Base-by-base conservation (phyloP, 2,113 vertebrate species). In the Amblyornis subalaris region DNA sequence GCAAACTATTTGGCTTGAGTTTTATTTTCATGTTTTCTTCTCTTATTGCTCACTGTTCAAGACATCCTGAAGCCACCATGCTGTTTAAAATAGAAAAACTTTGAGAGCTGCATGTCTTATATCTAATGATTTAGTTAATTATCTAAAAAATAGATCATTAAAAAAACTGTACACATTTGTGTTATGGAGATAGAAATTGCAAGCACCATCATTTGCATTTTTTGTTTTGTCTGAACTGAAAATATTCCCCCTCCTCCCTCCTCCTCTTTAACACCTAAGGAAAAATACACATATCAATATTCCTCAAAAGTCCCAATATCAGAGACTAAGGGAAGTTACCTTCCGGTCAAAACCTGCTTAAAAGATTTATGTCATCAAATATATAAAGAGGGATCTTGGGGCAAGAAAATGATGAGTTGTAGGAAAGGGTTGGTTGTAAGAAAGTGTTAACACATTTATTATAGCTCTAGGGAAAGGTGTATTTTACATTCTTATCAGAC, bases 351-450 rank as follows among this genome's bases (percentile, higher is more conserved):
- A 96, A 96, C 36, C 53, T 93, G 93, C 75, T 97, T 97, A 91
- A 95, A 97, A 96, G 95, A 97, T 97, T 97, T 97, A 97, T 97
- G 97, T 97, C 88, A 93, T 95, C 95, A 94, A 94, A 95, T 44
- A 77, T 94, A 97, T 88, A 96, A 95, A 97, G 95, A 95, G 12
- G 42, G 91, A 81, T 84, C 78, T 97, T 93, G 93, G 82, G 95
- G 95, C 95, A 96, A 95, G 97, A 97, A 95, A 89, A 94, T 70
- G 85, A 95, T 80, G 93, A 95, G 88, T 95, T 90, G 96, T 95
- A 95, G 91, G 93, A 85, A 97, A 96, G 76, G 40, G 23, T 33
- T 94, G 69, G 65, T 96, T 94, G 90, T 96, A 94, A 95, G 91
- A 97, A 97, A 76, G 95, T 96, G 94, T 92, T 95, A 96, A 85